Base-by-base conservation (phyloP, 2,113 vertebrate species). In the Zosterops borbonicus region DNA sequence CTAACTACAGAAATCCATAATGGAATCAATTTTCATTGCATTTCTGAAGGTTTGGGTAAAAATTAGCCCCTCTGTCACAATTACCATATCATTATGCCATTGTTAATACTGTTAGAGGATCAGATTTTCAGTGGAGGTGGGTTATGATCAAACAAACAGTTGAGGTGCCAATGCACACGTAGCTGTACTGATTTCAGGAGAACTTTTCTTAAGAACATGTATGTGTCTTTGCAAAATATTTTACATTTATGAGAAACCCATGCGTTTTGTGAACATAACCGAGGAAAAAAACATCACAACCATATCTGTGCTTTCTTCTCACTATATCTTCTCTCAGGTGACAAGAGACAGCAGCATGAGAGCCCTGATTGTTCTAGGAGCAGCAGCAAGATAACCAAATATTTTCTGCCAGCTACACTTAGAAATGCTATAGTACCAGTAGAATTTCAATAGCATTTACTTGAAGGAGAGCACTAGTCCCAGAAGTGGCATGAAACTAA, bases 191-290 rank as follows among this genome's bases (percentile, higher is more conserved):
- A 56, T 16, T 22, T 37, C 52, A 56, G 11, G 3, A 6, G 29
- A 59, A 29, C 18, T 55, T 47, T 35, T 42, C 67, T 64, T 47
- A 56, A 42, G 29, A 31, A 15, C 5, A 8, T 0, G 0, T 6
- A 12, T 0, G 0, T 33, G 27, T 14, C 25, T 75, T 22, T 80
- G 27, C 29, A 68, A 47, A 55, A 14, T 41, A 65, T 73, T 77
- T 76, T 33, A 21, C 17, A 14, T 31, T 6, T 2, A 19, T 31
- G 31, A 70, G 25, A 79, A 83, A 59, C 23, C 6, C 25, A 27
- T 8, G 2, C 2, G 2, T 35, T 44, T 42, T 4, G 0, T 18
- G 41, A 70, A 7, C 2, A 2, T 29, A 46, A 52, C 41, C 29
- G 15, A 16, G 35, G n/a, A 14, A 78, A 18, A 18, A 8, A 20